Evolutionary conservation across 1,140 invertebrate species (phyloP).

Genomic region (Drosophila lini): DNA sequence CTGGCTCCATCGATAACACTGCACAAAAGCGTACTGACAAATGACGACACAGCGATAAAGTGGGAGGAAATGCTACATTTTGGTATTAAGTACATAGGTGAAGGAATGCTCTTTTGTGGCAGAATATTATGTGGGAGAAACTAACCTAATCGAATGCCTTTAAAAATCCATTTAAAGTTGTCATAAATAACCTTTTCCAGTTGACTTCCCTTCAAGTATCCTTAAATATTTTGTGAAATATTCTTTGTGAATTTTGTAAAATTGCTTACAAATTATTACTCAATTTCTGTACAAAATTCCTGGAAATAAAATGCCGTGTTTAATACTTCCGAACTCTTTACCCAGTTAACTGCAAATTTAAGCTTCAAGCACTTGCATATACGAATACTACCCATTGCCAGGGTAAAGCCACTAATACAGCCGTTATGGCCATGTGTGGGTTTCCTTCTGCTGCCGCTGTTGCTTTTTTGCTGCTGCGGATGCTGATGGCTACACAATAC

Average conservation of each 20-base stretch:
- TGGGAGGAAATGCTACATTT: slow-evolving; percentile 7
- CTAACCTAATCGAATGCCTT: too few species aligned
- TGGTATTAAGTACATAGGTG: background rate
- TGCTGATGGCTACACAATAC: slow-evolving; percentile 58
- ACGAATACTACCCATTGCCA: background rate
- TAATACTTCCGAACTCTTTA: background rate
- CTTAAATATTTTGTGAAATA: background rate
- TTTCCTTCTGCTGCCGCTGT: slow-evolving; percentile 39
- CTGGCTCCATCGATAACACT: slow-evolving; percentile 40
- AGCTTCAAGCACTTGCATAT: background rate
- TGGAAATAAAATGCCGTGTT: background rate
- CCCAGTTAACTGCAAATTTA: background rate
- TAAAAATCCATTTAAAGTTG: too few species aligned
- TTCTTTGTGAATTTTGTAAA: background rate
- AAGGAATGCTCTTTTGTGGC: slow-evolving; percentile 17
- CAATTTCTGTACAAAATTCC: background rate
- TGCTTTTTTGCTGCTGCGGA: slow-evolving; percentile 25
- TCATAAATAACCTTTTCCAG: too few species aligned
- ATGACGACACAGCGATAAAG: slow-evolving; percentile 40
- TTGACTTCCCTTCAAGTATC: background rate
- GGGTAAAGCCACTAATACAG: slow-evolving; percentile 25
- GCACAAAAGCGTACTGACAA: slow-evolving; percentile 45
- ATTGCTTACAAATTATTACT: background rate
- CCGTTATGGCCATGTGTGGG: slow-evolving; percentile 50
- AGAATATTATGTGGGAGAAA: background rate